phyloP scores from a whole-genome alignment of 2,113 vertebrate genomes.

The Sporophila hypoxantha region DNA sequence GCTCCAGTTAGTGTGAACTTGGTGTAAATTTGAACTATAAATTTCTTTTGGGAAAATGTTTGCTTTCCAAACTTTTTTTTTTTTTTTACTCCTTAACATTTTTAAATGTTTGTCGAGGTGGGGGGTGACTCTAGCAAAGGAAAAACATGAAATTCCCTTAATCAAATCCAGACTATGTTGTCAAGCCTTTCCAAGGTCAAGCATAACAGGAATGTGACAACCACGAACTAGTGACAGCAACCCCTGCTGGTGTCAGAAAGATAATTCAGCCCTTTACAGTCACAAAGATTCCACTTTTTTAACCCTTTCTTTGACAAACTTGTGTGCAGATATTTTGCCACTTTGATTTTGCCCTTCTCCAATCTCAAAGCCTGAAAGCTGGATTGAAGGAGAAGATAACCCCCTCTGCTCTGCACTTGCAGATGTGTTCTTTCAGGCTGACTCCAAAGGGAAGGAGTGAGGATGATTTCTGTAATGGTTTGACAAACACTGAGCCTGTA shows the following conservation, averaged over 20 bases:
- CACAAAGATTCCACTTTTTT: not conserved
- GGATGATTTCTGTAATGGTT: not conserved
- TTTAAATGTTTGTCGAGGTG: conserved; percentile 73
- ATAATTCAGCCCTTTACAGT: conserved; percentile 41
- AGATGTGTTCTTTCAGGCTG: not conserved
- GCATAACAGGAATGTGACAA: conserved; percentile 64
- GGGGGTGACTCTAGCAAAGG: conserved; percentile 71
- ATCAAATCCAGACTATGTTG: conserved; percentile 70
- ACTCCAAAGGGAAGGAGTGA: not conserved
- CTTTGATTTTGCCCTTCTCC: not conserved
- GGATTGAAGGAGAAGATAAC: not conserved
- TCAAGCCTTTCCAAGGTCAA: conserved; percentile 70
- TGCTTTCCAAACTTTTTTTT: conserved; percentile 65
- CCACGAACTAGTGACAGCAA: conserved; percentile 59
- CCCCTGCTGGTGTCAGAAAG: conserved; percentile 61
- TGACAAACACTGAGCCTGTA: not conserved
- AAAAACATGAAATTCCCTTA: conserved; percentile 69
- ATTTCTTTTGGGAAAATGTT: conserved; percentile 75
- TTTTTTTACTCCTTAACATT: conserved; percentile 45
- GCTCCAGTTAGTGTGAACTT: conserved; percentile 72
- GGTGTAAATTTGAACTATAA: conserved; percentile 79
- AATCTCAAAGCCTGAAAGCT: not conserved
- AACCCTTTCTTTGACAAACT: conserved; percentile 8
- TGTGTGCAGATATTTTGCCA: accelerated
- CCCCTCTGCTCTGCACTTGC: not conserved